phyloP scores from a whole-genome alignment of 2,888 invertebrate genomes.

The Nephrotoma flavescens region DNA sequence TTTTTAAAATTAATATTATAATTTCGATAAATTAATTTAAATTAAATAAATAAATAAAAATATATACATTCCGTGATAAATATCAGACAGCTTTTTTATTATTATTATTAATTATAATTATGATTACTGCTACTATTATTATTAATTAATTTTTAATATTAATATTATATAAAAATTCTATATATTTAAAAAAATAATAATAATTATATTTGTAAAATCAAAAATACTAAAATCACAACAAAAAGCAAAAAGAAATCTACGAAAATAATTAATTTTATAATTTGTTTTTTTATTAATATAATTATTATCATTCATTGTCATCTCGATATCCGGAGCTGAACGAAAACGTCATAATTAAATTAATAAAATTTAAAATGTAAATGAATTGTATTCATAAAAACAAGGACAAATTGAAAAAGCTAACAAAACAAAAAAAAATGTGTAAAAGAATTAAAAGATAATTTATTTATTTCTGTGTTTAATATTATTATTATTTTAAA shows the following conservation, averaged over 20 bases:
- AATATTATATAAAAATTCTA: background rate
- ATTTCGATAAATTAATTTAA: background rate
- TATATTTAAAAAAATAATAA: background rate
- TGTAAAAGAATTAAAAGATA: background rate
- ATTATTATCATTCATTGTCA: background rate
- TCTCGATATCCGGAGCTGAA: background rate
- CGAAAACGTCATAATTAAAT: background rate
- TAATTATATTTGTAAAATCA: background rate
- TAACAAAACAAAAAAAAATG: background rate
- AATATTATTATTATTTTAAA: background rate
- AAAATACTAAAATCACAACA: background rate
- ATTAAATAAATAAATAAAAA: background rate
- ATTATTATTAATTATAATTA: background rate
- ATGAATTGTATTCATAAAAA: background rate
- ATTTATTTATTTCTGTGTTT: background rate
- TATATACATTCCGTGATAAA: conserved; percentile 3
- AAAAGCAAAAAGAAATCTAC: background rate
- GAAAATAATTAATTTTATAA: background rate
- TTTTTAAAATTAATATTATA: background rate
- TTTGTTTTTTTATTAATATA: background rate
- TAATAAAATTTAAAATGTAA: background rate
- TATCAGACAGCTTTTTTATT: background rate
- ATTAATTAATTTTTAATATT: background rate
- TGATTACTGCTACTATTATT: background rate
- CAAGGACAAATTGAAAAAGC: background rate